phyloP scores from a whole-genome alignment of 2,888 invertebrate genomes.

The Ectropis crepuscularia region DNA sequence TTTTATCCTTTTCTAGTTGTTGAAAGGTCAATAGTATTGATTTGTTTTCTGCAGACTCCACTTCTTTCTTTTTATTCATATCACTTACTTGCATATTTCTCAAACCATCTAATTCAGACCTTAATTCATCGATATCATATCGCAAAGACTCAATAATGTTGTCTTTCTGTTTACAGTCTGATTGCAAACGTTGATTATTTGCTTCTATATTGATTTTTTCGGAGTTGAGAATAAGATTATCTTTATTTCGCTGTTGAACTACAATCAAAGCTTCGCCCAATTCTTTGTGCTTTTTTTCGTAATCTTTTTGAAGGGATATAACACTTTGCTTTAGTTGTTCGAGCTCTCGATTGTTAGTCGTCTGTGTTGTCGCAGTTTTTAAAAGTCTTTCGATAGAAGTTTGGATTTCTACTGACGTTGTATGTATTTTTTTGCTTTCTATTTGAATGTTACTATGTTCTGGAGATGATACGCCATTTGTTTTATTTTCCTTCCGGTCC shows the following conservation, averaged over 20 bases:
- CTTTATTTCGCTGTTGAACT: slow-evolving; percentile 65
- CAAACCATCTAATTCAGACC: slow-evolving; percentile 53
- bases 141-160: slow-evolving; percentile 54
- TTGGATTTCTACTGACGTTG: slow-evolving; percentile 55
- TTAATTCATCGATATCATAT: slow-evolving; percentile 53
- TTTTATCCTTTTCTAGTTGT: slow-evolving; percentile 76
- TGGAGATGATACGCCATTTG: slow-evolving; percentile 11
- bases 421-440: slow-evolving; percentile 31
- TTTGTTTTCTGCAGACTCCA: slow-evolving; percentile 72
- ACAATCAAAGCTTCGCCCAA: slow-evolving; percentile 63
- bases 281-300: slow-evolving; percentile 60
- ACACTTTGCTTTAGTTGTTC: slow-evolving; percentile 49
- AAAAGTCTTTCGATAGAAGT: slow-evolving; percentile 49
- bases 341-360: slow-evolving; percentile 52
- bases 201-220: slow-evolving; percentile 66
- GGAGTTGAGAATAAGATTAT: slow-evolving; percentile 62
- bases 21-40: slow-evolving; percentile 67
- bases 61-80: slow-evolving; percentile 54
- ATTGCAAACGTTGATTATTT: slow-evolving; percentile 60
- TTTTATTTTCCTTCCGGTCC: slow-evolving; percentile 16
- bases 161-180: slow-evolving; percentile 63
- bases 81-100: slow-evolving; percentile 53
- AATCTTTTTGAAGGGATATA: slow-evolving; percentile 49
- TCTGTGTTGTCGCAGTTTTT: slow-evolving; percentile 58
- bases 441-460: slow-evolving; percentile 22